Conservation (phyloP, 2,797 vertebrate genomes). For the Caiman crocodilus region DNA sequence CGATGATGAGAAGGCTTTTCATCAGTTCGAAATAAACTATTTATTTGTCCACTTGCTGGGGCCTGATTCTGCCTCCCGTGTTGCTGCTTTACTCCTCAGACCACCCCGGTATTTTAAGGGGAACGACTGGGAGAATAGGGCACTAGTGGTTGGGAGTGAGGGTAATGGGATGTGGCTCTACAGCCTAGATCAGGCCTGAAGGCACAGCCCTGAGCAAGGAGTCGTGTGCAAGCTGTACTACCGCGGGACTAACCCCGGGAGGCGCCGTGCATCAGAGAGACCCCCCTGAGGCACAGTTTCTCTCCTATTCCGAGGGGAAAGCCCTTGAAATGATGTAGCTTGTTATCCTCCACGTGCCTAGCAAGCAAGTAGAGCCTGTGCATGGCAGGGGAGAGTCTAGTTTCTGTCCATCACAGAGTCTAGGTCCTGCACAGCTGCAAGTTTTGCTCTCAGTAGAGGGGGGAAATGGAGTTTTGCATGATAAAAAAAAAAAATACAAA, state of each 20-base stretch:
- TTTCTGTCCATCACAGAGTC: no score
- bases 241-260: background rate
- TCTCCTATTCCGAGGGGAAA: background rate
- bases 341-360: background rate
- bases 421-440: no score
- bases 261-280: fast-evolving
- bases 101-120: background rate
- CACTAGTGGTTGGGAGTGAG: fast-evolving
- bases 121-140: background rate
- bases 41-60: background rate
- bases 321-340: background rate
- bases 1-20: constrained; percentile 17
- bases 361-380: background rate
- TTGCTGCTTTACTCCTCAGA: background rate
- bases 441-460: no score
- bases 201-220: background rate
- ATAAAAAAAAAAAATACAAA: fast-evolving
- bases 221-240: background rate
- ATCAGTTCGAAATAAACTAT: background rate
- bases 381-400: background rate
- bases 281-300: background rate
- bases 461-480: background rate
- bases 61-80: background rate
- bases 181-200: background rate
- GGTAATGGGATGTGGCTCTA: background rate